Percentiles rank a stretch among this genome's conserved stretches.
phyloP scores from a whole-genome alignment of 1,140 invertebrate species.

The Bombus fervidus region DNA sequence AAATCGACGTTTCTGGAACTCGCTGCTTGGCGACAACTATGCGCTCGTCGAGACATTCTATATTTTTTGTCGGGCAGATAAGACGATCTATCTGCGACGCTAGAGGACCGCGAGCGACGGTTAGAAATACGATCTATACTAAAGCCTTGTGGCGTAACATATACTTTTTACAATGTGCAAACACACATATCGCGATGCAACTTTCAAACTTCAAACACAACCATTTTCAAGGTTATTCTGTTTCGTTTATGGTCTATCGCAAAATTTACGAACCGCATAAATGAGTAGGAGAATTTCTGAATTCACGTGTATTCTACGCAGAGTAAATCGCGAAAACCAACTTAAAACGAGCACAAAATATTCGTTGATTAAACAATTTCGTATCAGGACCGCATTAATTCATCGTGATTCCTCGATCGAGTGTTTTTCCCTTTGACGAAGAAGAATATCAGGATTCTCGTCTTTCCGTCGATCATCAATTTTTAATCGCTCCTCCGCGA shows the following conservation, averaged over 20 bases:
- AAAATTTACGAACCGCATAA: not conserved
- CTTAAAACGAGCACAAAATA: no score
- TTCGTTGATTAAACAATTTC: not conserved
- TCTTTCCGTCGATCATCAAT: not conserved
- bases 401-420: not conserved
- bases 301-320: not conserved
- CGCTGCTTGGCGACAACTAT: no score
- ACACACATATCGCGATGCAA: not conserved
- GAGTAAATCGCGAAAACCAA: not conserved
- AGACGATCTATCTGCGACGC: no score
- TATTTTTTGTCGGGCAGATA: no score
- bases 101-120: no score
- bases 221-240: not conserved
- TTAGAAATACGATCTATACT: no score
- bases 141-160: no score
- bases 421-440: not conserved
- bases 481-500: conserved; percentile 17
- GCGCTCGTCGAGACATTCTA: no score
- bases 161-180: not conserved
- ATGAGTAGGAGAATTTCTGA: not conserved
- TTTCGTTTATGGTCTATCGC: no score
- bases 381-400: not conserved
- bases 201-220: not conserved
- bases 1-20: no score
- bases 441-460: no score